Evolutionary conservation across 2,113 vertebrate species (phyloP).

Genomic region (Cebus imitator): DNA sequence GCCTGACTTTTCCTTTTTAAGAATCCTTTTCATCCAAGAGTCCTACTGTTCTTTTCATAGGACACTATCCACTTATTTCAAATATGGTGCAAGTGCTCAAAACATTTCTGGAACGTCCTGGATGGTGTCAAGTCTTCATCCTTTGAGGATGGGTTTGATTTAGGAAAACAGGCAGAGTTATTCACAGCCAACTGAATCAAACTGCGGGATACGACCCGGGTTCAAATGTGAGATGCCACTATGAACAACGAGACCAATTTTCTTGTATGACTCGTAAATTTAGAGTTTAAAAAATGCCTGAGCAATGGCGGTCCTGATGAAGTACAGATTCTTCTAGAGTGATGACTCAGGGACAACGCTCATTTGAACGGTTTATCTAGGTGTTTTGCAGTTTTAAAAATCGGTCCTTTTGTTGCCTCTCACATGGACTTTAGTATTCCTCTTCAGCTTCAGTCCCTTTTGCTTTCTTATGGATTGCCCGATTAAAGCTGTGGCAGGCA

Average conservation of each 20-base stretch:
- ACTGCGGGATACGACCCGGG: background rate
- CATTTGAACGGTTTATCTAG: background rate
- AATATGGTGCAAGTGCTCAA: background rate
- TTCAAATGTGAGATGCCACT: constrained; percentile 1
- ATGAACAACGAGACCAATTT: background rate
- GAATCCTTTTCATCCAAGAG: constrained; percentile 45
- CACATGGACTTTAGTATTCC: constrained; percentile 78
- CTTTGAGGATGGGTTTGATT: background rate
- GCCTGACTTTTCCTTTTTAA: constrained; percentile 48
- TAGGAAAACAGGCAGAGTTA: constrained; percentile 36
- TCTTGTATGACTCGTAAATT: background rate
- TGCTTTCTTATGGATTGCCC: constrained; percentile 89
- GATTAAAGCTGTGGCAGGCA: constrained; percentile 92
- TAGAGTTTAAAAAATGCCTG: background rate
- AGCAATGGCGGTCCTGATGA: constrained; percentile 6
- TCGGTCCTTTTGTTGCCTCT: background rate
- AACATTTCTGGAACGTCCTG: background rate
- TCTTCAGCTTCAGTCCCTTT: constrained; percentile 83
- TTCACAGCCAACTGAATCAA: constrained; percentile 46
- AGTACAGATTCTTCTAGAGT: background rate
- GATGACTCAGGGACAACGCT: background rate
- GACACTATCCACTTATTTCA: constrained; percentile 29
- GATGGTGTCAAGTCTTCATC: background rate
- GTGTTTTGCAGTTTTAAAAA: background rate
- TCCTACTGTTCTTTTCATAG: background rate